Conservation (phyloP, 2,797 vertebrate species). For the Rachycentron canadum region DNA sequence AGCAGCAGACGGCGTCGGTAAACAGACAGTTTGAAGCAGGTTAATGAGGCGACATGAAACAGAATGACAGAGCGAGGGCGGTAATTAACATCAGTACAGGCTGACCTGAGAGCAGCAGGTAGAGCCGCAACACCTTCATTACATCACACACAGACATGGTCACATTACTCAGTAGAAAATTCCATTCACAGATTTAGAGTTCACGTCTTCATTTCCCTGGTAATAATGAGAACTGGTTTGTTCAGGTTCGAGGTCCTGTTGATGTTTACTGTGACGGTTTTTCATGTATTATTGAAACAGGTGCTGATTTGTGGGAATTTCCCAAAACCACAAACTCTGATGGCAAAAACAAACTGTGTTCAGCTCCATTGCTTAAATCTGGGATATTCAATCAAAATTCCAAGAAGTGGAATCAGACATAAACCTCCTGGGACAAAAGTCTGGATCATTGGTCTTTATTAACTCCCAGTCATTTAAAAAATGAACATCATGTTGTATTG, state of each 20-base stretch:
- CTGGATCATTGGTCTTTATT: too few species aligned
- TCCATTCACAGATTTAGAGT: background rate
- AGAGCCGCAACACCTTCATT: background rate
- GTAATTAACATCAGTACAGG: slow-evolving; percentile 38
- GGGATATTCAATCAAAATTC: too few species aligned
- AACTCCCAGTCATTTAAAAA: too few species aligned
- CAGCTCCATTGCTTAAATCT: too few species aligned
- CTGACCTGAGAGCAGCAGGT: slow-evolving; percentile 57
- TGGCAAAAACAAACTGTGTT: too few species aligned
- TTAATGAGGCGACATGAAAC: slow-evolving; percentile 68
- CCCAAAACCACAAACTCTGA: too few species aligned
- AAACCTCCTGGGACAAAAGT: too few species aligned
- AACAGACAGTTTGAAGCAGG: slow-evolving; percentile 56
- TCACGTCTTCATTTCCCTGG: background rate
- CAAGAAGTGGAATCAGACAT: too few species aligned
- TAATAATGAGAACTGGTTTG: background rate
- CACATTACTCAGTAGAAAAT: slow-evolving; percentile 2
- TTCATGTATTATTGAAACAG: background rate
- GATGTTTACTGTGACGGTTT: too few species aligned
- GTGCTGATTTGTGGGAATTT: background rate
- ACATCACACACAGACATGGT: background rate
- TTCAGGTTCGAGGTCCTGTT: background rate
- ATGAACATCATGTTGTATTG: too few species aligned
- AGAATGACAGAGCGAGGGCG: slow-evolving; percentile 48
- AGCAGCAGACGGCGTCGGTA: slow-evolving; percentile 33